These are phyloP conservation scores for Trichogramma evanescens DNA, from an alignment of 2,888 invertebrate species.

Conservation along the genomic window DNA sequence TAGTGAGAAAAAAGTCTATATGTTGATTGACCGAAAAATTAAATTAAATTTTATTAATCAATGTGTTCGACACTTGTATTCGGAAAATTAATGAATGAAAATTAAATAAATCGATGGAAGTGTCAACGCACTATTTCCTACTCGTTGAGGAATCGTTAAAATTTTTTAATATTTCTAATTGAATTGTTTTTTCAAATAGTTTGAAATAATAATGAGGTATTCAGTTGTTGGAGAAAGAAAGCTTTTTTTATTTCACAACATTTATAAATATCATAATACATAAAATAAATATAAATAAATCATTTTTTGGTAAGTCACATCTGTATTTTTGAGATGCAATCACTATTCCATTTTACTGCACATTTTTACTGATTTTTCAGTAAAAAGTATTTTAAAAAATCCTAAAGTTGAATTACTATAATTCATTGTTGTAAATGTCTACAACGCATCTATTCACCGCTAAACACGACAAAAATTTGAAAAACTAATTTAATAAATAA, in stretches of 20 bases:
- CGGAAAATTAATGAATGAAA: neutral
- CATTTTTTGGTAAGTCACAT: neutral
- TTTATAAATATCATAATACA: neutral
- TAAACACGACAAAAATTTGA: neutral
- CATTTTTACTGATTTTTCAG: no score
- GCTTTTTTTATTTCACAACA: no score
- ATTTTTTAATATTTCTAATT: no score
- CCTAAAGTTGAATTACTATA: neutral
- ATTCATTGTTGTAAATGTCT: neutral
- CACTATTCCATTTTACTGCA: no score
- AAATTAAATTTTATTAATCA: neutral
- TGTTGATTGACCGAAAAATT: no score
- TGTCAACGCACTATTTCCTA: no score
- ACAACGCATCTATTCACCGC: neutral
- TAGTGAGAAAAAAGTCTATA: no score
- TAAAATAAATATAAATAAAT: neutral
- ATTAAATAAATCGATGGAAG: no score
- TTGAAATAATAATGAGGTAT: no score
- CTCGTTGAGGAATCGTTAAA: no score
- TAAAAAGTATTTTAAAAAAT: neutral
- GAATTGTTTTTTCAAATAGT: no score
- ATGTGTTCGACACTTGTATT: neutral
- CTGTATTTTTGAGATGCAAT: neutral
- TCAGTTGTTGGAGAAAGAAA: no score
- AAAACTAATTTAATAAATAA: neutral